Conservation (phyloP, 2,888 invertebrate genomes). For the Sminthurinus aureus region DNA sequence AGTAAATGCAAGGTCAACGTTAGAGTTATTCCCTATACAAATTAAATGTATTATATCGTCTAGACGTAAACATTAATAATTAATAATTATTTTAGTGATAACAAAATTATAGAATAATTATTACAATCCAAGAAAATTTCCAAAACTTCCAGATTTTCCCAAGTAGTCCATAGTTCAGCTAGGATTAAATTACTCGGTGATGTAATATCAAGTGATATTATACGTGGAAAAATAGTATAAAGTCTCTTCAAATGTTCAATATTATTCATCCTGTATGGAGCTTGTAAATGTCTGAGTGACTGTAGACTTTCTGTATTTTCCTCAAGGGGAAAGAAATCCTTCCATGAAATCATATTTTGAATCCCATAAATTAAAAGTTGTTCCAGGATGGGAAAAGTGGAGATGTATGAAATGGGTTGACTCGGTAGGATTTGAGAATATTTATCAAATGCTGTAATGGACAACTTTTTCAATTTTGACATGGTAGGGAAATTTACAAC, state of each 20-base stretch:
- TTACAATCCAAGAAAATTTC: constrained; percentile 31
- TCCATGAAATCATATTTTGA: constrained; percentile 51
- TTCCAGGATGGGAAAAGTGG: constrained; percentile 43
- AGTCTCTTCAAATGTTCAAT: background rate
- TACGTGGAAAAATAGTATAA: constrained; percentile 10
- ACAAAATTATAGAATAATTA: background rate
- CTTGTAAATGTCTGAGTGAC: constrained; percentile 9
- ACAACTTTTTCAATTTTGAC: constrained; percentile 45
- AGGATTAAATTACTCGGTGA: constrained; percentile 25
- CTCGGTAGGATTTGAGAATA: constrained; percentile 43
- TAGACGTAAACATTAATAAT: background rate
- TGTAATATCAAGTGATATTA: constrained; percentile 11
- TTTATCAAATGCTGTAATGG: constrained; percentile 47
- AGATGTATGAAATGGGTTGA: constrained; percentile 48
- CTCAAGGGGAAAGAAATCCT: constrained; percentile 46
- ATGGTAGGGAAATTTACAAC: constrained; percentile 48
- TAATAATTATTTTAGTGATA: background rate
- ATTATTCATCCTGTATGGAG: constrained; percentile 34
- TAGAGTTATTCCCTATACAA: constrained; percentile 29
- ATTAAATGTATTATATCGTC: background rate
- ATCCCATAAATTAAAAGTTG: constrained; percentile 47
- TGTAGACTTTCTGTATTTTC: constrained; percentile 36
- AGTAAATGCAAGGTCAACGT: constrained; percentile 18
- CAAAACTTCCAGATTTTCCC: constrained; percentile 22
- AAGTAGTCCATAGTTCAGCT: constrained; percentile 11